Evolutionary conservation across 2,888 invertebrate species (phyloP).

Genomic region (Macrophya alboannulata): DNA sequence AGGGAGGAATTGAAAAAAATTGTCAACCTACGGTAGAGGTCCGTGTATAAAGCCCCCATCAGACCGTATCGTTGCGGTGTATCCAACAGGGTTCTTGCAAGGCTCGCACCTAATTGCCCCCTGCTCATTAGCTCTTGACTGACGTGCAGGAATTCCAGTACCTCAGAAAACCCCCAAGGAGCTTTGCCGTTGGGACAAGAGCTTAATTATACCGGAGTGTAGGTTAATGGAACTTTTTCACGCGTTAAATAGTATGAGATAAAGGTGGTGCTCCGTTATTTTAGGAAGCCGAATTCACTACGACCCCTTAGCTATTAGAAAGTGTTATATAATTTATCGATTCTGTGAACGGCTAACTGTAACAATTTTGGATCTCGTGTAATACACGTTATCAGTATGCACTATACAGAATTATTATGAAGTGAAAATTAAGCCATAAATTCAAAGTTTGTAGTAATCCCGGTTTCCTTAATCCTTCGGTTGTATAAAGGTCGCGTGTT

Average conservation of each 20-base stretch:
- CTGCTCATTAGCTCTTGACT: slow-evolving; percentile 67
- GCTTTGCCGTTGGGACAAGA: slow-evolving; percentile 51
- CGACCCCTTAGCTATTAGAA: slow-evolving; percentile 10
- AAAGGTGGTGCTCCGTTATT: slow-evolving; percentile 20
- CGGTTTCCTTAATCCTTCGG: slow-evolving; percentile 60
- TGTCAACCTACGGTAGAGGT: neutral
- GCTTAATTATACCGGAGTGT: slow-evolving; percentile 56
- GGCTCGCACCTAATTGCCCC: slow-evolving; percentile 65
- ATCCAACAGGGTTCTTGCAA: slow-evolving; percentile 37
- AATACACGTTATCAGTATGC: neutral
- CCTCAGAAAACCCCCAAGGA: slow-evolving; percentile 61
- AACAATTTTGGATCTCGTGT: neutral
- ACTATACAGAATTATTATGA: slow-evolving; percentile 58
- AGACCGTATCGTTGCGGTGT: slow-evolving; percentile 41
- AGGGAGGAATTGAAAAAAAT: neutral
- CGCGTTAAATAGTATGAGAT: slow-evolving; percentile 42
- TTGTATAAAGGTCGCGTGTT: slow-evolving; percentile 23
- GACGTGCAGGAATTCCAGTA: slow-evolving; percentile 74
- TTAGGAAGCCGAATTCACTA: slow-evolving; percentile 11
- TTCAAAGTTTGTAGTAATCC: slow-evolving; percentile 71
- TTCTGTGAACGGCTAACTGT: neutral
- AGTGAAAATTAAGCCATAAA: slow-evolving; percentile 74
- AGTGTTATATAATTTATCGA: slow-evolving; percentile 26
- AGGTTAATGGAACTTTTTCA: slow-evolving; percentile 54
- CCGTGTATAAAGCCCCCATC: neutral